phyloP scores from a whole-genome alignment of 2,113 vertebrate species.

The Mungos mungo region DNA sequence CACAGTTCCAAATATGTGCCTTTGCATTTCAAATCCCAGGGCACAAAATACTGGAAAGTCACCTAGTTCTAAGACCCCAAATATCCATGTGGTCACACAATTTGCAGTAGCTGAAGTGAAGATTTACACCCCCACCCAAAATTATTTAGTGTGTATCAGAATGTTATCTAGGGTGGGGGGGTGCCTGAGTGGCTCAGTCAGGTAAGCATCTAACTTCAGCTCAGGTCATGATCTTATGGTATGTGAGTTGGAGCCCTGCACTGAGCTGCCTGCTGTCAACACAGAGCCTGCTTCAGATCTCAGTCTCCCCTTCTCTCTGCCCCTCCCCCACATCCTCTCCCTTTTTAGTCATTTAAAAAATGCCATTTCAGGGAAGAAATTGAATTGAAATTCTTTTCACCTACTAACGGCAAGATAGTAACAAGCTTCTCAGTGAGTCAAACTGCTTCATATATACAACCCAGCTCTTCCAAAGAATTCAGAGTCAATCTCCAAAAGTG shows the following conservation, averaged over 20 bases:
- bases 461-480: not conserved
- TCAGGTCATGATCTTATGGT: too few species aligned
- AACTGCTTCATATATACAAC: not conserved
- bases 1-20: not conserved
- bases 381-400: not conserved
- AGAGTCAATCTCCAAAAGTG: not conserved
- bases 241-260: too few species aligned
- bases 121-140: not conserved
- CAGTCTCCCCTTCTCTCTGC: too few species aligned
- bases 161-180: not conserved
- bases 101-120: not conserved
- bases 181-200: too few species aligned
- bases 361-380: not conserved
- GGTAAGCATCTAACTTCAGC: too few species aligned
- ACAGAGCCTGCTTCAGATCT: too few species aligned
- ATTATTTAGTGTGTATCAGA: not conserved
- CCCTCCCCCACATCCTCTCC: too few species aligned
- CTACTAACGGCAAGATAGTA: not conserved
- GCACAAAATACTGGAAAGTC: not conserved
- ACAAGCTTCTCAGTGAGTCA: not conserved
- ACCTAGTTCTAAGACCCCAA: not conserved
- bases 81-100: not conserved
- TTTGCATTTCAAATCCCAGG: slow-evolving; percentile 37
- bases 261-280: too few species aligned
- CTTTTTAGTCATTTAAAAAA: not conserved